These are phyloP conservation scores for Hemibagrus guttatus DNA, from an alignment of 2,797 vertebrate species.

Conservation along the genomic window DNA sequence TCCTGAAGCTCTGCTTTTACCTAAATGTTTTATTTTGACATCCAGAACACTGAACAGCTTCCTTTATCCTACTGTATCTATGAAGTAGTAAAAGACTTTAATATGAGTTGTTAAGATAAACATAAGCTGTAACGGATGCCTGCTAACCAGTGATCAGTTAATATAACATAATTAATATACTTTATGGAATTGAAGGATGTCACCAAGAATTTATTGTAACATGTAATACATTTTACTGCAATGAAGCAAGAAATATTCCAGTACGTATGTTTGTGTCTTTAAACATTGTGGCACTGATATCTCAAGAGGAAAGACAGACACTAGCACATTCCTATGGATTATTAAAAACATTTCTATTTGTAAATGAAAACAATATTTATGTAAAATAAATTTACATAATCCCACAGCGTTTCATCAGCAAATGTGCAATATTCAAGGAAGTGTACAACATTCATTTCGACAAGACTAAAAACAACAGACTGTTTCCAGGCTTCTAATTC, in stretches of 20 bases:
- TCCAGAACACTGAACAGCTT: background rate
- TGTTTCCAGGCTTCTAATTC: conserved; percentile 50
- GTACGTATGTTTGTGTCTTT: background rate
- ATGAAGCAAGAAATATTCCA: background rate
- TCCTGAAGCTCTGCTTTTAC: background rate
- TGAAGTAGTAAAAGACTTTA: background rate
- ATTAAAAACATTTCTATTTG: background rate
- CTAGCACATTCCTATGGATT: background rate
- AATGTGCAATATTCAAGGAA: background rate
- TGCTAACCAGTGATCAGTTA: background rate
- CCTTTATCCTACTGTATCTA: background rate
- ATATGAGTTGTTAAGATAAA: background rate
- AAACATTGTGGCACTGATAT: background rate
- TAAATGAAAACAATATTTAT: background rate
- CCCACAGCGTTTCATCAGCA: background rate
- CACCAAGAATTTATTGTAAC: background rate
- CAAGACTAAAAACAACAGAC: background rate
- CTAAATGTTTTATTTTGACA: background rate
- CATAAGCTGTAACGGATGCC: background rate
- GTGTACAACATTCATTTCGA: background rate
- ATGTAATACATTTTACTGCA: background rate
- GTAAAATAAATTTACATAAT: no score
- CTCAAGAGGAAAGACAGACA: background rate
- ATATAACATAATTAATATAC: background rate
- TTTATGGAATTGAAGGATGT: background rate